A percentile compares a stretch with the other conserved stretches of the same genome.
Conservation (phyloP, 2,113 vertebrate species). For the Vombatus ursinus region DNA sequence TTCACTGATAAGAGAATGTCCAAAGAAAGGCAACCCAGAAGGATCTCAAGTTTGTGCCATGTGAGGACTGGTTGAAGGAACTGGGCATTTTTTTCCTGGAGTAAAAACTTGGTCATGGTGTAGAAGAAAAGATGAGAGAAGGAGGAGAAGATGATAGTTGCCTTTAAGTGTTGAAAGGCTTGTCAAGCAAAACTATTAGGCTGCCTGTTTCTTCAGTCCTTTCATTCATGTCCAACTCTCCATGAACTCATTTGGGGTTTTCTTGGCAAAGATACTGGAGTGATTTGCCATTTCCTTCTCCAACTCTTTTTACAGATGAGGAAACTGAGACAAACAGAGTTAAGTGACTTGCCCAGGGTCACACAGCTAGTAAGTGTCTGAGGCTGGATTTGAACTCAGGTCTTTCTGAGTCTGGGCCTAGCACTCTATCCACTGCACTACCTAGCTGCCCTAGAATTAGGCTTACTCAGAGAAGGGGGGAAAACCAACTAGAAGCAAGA, state of each 20-base stretch:
- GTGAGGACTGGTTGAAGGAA: not conserved
- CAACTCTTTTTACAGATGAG: not conserved
- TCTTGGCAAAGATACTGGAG: too few relatives aligned
- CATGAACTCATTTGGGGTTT: too few relatives aligned
- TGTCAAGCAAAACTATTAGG: too few relatives aligned
- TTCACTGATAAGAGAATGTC: not conserved
- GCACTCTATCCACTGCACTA: not conserved
- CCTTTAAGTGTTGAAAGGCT: too few relatives aligned
- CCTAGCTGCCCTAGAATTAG: not conserved
- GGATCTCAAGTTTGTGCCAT: not conserved
- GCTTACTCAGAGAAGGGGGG: not conserved
- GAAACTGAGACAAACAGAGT: not conserved
- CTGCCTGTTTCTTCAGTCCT: too few relatives aligned
- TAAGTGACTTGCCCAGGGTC: not conserved
- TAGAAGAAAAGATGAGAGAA: not conserved
- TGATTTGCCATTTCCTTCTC: not conserved
- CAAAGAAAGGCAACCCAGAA: not conserved
- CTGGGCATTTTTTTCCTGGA: not conserved
- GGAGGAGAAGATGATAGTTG: not conserved
- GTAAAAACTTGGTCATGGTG: not conserved
- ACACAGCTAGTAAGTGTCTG: not conserved
- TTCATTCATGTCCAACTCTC: too few relatives aligned
- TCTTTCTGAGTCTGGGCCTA: too few relatives aligned
- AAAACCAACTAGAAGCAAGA: not conserved
- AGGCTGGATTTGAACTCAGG: not conserved